Percentiles rank a stretch among this genome's conserved stretches.
Evolutionary conservation across 2,797 vertebrate genomes (phyloP).

Genomic region (Eleutherodactylus coqui): DNA sequence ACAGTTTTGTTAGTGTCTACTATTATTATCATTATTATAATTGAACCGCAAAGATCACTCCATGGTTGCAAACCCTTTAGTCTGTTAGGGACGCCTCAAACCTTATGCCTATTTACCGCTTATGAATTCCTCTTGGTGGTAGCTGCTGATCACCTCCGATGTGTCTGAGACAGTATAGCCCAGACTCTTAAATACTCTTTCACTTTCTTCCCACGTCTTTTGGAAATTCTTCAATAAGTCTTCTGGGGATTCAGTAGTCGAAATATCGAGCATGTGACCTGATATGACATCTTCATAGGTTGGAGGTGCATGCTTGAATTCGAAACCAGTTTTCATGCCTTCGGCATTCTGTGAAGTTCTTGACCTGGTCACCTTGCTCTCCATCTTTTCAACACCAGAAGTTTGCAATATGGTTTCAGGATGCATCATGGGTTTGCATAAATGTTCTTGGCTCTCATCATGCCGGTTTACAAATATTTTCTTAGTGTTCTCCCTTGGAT

Average conservation of each 20-base stretch:
- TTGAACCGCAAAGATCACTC: background rate
- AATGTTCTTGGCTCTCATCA: constrained; percentile 67
- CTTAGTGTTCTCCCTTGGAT: constrained; percentile 68
- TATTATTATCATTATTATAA: background rate
- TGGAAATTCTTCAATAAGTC: constrained; percentile 85
- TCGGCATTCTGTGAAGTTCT: constrained; percentile 74
- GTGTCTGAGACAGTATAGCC: constrained; percentile 81
- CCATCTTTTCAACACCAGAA: constrained; percentile 78
- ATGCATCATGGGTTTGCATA: constrained; percentile 70
- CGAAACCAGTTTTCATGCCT: constrained; percentile 71
- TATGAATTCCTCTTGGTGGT: constrained; percentile 76
- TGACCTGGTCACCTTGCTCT: constrained; percentile 75
- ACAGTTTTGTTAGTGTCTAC: constrained; percentile 11
- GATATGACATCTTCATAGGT: constrained; percentile 90
- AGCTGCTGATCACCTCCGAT: constrained; percentile 73
- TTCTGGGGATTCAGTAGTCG: constrained; percentile 77
- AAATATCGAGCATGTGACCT: constrained; percentile 77
- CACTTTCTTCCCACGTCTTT: constrained; percentile 87
- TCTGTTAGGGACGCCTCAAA: constrained; percentile 65
- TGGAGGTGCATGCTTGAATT: constrained; percentile 77
- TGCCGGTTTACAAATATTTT: constrained; percentile 66
- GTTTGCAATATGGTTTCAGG: constrained; percentile 78
- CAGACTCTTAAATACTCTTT: constrained; percentile 83
- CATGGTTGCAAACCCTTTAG: constrained; percentile 41
- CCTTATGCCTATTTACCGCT: constrained; percentile 79